phyloP scores from a whole-genome alignment of 2,797 vertebrate species.

The Megaceryle alcyon region DNA sequence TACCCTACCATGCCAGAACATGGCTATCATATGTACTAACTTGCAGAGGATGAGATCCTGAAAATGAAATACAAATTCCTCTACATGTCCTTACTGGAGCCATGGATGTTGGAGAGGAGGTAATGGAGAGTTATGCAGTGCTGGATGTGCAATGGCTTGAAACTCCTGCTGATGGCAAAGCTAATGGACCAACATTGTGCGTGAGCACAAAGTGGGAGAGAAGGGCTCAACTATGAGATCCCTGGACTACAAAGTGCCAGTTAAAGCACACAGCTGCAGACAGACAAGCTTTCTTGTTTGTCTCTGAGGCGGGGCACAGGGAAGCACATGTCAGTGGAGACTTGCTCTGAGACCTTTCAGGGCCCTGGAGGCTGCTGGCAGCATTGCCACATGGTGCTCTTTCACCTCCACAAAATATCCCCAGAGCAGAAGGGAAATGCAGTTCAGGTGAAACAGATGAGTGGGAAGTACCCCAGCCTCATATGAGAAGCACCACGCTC shows the following conservation, averaged over 20 bases:
- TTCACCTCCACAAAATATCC: neutral
- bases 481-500: neutral
- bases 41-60: neutral
- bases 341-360: neutral
- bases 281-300: neutral
- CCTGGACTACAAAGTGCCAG: neutral
- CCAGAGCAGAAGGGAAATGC: neutral
- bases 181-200: neutral
- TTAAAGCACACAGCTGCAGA: neutral
- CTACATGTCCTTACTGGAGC: neutral
- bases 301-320: neutral
- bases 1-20: neutral
- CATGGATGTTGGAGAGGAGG: neutral
- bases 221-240: neutral
- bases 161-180: neutral
- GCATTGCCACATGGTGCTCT: accelerated
- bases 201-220: neutral
- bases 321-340: neutral
- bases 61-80: neutral
- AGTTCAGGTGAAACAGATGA: neutral
- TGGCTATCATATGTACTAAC: neutral
- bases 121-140: neutral
- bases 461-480: accelerated
- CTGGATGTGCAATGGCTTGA: neutral
- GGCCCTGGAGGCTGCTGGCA: neutral